Percentiles rank a stretch among this genome's conserved stretches.
Evolutionary conservation across 2,797 vertebrate species (phyloP).

Genomic region (Leptodactylus fallax): DNA sequence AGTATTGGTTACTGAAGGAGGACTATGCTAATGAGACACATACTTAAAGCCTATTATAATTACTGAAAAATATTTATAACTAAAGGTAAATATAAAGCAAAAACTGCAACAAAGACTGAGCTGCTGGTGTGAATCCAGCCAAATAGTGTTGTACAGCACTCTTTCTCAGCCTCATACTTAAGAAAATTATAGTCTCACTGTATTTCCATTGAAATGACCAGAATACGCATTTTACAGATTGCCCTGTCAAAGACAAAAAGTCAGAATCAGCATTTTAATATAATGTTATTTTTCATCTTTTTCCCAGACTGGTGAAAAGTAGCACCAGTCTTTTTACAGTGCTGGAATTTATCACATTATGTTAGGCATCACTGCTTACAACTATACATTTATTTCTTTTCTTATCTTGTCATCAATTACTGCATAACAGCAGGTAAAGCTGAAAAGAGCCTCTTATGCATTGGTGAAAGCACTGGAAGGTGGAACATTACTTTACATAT

Average conservation of each 20-base stretch:
- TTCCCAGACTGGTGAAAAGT: slow-evolving; percentile 13
- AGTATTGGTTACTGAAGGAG: too few relatives aligned
- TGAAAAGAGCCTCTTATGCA: slow-evolving; percentile 5
- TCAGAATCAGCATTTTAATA: slow-evolving; percentile 71
- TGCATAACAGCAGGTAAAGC: slow-evolving; percentile 23
- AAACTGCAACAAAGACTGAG: too few relatives aligned
- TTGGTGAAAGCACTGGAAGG: neutral
- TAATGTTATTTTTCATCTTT: slow-evolving; percentile 51
- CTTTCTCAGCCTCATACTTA: neutral
- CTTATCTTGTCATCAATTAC: slow-evolving; percentile 27
- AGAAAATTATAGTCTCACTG: slow-evolving; percentile 13
- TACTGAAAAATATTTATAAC: too few relatives aligned
- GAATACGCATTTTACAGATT: slow-evolving; percentile 61
- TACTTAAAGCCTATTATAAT: too few relatives aligned
- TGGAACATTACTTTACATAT: neutral
- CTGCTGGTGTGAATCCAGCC: neutral
- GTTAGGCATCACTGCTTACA: slow-evolving; percentile 32
- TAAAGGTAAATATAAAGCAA: too few relatives aligned
- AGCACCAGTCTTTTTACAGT: slow-evolving; percentile 30
- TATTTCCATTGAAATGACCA: slow-evolving; percentile 2
- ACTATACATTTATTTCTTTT: neutral
- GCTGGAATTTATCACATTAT: slow-evolving; percentile 38
- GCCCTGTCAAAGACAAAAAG: slow-evolving; percentile 65
- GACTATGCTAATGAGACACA: too few relatives aligned
- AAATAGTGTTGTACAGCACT: too few relatives aligned